Conservation (phyloP, 2,113 vertebrate species). For the Zosterops hypoxanthus region DNA sequence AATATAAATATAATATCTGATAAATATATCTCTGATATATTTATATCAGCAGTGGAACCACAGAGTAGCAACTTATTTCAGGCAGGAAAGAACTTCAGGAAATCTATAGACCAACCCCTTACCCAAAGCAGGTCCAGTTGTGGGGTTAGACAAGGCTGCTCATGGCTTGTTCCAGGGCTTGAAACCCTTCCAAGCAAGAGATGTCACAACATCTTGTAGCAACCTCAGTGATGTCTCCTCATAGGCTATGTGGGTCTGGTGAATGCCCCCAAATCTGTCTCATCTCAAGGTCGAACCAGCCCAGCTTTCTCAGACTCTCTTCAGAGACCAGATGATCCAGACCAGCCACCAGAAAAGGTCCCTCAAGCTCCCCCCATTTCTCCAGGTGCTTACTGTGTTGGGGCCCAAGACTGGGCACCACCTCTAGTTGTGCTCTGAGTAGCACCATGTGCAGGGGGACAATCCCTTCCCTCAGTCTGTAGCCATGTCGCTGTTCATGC, state of each 20-base stretch:
- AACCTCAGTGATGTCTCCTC: fast-evolving
- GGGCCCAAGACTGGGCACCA: fast-evolving
- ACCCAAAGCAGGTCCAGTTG: neutral
- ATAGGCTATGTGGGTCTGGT: fast-evolving
- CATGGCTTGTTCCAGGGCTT: neutral
- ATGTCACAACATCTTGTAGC: neutral
- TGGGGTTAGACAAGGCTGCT: neutral
- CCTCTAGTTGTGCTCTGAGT: neutral
- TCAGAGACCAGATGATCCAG: neutral
- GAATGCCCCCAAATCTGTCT: neutral
- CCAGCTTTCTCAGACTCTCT: neutral
- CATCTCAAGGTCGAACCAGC: neutral
- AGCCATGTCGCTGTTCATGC: neutral
- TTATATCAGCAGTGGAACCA: neutral
- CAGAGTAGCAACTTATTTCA: neutral
- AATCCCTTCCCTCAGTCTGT: neutral
- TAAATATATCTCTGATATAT: too few relatives aligned
- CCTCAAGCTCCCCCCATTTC: neutral
- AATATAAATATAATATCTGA: too few relatives aligned
- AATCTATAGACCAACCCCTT: fast-evolving
- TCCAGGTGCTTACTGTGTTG: neutral
- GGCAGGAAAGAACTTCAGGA: neutral
- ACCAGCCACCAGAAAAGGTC: fast-evolving
- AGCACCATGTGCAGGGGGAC: fast-evolving
- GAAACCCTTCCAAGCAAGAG: neutral